These are phyloP conservation scores for Lates calcarifer DNA, from an alignment of 2,113 vertebrate species.

Conservation along the genomic window DNA sequence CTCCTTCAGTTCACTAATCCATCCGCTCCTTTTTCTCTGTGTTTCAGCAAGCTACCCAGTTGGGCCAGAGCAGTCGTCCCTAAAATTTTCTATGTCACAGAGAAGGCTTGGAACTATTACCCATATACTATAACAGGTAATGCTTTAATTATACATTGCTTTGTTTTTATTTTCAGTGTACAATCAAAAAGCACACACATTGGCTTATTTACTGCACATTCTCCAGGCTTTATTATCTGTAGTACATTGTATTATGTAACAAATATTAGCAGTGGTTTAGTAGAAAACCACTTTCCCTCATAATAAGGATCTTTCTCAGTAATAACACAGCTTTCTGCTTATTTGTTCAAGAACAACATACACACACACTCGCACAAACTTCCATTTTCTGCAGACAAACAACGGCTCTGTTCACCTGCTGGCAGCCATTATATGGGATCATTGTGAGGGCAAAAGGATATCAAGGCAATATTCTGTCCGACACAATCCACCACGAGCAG, in stretches of 20 bases:
- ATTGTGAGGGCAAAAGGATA: slow-evolving; percentile 35
- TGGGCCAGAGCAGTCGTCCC: slow-evolving; percentile 96
- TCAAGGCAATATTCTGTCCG: slow-evolving; percentile 26
- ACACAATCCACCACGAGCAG: slow-evolving; percentile 1
- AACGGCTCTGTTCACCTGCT: slow-evolving; percentile 15
- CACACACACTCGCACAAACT: neutral
- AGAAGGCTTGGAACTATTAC: slow-evolving; percentile 98
- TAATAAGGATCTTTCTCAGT: neutral
- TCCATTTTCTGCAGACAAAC: slow-evolving; percentile 14
- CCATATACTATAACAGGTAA: slow-evolving; percentile 87
- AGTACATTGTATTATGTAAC: neutral
- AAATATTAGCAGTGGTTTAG: neutral
- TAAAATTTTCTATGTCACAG: slow-evolving; percentile 96
- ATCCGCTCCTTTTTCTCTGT: slow-evolving; percentile 41
- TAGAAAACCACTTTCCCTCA: neutral
- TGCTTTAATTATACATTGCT: neutral
- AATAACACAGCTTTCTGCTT: neutral
- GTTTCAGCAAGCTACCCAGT: slow-evolving; percentile 92
- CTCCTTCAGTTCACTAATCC: slow-evolving; percentile 5
- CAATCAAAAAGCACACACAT: neutral
- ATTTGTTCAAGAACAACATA: neutral
- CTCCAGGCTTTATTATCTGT: no score
- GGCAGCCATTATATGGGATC: slow-evolving; percentile 26
- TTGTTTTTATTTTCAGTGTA: neutral
- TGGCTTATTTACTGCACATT: neutral